Evolutionary conservation across 2,888 invertebrate species (phyloP).

Genomic region (Drosophila greeni): DNA sequence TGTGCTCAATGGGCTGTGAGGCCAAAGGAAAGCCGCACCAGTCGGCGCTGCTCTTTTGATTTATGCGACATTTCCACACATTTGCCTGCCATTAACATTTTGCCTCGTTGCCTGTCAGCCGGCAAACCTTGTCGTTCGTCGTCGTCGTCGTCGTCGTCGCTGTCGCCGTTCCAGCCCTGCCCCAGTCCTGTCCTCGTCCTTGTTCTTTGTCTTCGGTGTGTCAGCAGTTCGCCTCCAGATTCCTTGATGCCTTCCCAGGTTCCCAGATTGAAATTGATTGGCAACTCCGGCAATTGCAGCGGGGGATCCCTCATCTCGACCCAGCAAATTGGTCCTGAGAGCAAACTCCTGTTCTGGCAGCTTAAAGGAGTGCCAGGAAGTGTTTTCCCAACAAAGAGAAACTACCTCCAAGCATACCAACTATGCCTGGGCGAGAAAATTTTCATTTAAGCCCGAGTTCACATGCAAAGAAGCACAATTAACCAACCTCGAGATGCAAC

Average conservation of each 20-base stretch:
- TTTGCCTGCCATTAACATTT: conserved; percentile 64
- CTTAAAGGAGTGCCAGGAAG: conserved; percentile 14
- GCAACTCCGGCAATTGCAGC: conserved; percentile 29
- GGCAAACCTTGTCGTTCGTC: conserved; percentile 17
- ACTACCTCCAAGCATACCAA: conserved; percentile 1
- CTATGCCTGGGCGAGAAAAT: conserved; percentile 1
- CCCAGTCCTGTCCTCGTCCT: conserved; percentile 6
- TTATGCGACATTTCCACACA: conserved; percentile 59
- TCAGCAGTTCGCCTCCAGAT: conserved; percentile 25
- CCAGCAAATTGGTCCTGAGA: conserved; percentile 2
- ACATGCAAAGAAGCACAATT: conserved; percentile 9
- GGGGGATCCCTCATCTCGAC: not conserved
- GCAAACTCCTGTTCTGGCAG: conserved; percentile 18
- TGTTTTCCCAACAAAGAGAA: not conserved
- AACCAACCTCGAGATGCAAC: not conserved
- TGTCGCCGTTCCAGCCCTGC: not conserved
- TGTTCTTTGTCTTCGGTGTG: conserved; percentile 29
- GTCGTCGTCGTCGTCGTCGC: not conserved
- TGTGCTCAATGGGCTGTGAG: conserved; percentile 43
- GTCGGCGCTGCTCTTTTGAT: conserved; percentile 49
- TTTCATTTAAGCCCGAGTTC: conserved; percentile 5
- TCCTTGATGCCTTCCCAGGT: conserved; percentile 5
- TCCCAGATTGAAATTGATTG: conserved; percentile 44
- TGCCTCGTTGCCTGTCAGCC: conserved; percentile 38
- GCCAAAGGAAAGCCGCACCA: conserved; percentile 13